Evolutionary conservation across 2,113 vertebrate genomes (phyloP).

Genomic region (Hemiscyllium ocellatum): DNA sequence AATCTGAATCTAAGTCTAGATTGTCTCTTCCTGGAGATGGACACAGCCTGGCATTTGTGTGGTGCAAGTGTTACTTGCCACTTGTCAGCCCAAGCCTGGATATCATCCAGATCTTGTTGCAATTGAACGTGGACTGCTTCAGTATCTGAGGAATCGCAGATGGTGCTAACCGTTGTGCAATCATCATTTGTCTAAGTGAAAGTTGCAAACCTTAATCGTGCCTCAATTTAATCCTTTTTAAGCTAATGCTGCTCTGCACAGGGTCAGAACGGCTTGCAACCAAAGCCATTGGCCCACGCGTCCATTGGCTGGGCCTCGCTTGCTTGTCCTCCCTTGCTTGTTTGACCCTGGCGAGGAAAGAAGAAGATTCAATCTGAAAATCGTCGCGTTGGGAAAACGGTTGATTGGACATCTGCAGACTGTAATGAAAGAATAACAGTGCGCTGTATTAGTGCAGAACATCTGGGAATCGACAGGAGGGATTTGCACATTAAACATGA

Average conservation of each 20-base stretch:
- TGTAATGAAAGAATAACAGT: neutral
- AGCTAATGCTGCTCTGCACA: neutral
- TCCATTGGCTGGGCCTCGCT: neutral
- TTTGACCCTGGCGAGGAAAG: neutral
- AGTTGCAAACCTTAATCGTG: neutral
- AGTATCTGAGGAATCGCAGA: no score
- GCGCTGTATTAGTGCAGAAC: neutral
- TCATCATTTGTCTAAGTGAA: neutral
- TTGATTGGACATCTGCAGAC: neutral
- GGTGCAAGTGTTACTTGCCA: no score
- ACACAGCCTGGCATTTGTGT: no score
- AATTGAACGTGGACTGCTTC: no score
- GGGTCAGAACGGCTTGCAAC: neutral
- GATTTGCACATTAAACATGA: conserved; percentile 27
- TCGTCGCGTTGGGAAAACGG: neutral
- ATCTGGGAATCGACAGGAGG: neutral
- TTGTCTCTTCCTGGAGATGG: no score
- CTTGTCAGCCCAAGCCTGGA: no score
- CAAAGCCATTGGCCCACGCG: neutral
- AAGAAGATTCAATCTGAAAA: no score
- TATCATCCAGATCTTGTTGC: no score
- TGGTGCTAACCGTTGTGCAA: no score
- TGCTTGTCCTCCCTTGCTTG: neutral
- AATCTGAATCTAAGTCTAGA: no score
- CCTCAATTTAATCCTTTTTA: neutral